Conservation (phyloP, 2,113 vertebrate species). For the Xiphorhynchus elegans region DNA sequence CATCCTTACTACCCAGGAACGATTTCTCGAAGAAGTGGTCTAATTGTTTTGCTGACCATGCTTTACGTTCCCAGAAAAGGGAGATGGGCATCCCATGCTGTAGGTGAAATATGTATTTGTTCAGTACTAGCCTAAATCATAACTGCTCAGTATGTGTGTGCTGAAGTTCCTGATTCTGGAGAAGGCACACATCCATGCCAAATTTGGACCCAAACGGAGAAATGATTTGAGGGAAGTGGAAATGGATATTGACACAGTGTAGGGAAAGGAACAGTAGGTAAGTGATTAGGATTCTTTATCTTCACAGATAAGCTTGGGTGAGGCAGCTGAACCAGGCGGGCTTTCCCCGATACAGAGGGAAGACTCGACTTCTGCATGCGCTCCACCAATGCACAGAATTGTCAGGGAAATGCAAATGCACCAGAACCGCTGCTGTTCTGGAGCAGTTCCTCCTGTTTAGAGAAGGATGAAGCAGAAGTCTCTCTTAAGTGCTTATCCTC, state of each 20-base stretch:
- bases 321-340: neutral
- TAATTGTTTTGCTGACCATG: neutral
- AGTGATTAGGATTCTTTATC: conserved; percentile 19
- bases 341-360: neutral
- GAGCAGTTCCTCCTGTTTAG: neutral
- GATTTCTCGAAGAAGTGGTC: neutral
- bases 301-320: neutral
- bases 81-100: neutral
- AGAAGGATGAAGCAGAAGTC: neutral
- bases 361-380: neutral
- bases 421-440: neutral
- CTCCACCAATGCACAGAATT: neutral
- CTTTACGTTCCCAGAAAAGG: neutral
- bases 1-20: neutral
- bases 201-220: neutral
- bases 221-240: neutral
- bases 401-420: neutral
- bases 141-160: neutral
- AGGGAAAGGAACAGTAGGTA: neutral
- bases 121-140: neutral
- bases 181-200: neutral
- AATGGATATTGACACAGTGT: conserved; percentile 10
- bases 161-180: neutral
- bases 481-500: neutral
- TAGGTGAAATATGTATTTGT: neutral